Percentiles rank a stretch among this genome's conserved stretches.
Conservation (phyloP, 1,140 invertebrate species). For the Sarcophaga bullata region DNA sequence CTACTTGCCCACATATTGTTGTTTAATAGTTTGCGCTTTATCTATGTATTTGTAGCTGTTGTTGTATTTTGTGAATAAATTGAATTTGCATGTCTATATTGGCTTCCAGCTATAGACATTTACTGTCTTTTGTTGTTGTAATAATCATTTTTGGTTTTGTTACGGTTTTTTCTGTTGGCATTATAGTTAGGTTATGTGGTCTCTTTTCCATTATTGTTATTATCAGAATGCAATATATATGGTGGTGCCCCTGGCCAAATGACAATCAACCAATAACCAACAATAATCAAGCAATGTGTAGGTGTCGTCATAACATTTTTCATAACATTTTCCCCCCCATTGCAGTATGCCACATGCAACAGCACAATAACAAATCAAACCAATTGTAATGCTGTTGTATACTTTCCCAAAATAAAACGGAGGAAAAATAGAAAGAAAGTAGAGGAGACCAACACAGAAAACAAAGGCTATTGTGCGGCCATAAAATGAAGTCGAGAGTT, state of each 20-base stretch:
- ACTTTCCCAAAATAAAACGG: not conserved
- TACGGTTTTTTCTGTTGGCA: not conserved
- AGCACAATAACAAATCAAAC: not conserved
- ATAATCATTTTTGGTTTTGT: slow-evolving; percentile 6
- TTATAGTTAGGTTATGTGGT: no score
- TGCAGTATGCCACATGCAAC: not conserved
- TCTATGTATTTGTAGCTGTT: not conserved
- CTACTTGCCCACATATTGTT: not conserved
- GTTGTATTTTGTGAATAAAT: not conserved
- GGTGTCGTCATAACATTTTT: not conserved
- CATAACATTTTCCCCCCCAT: not conserved
- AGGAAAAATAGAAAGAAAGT: not conserved
- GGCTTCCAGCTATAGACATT: not conserved
- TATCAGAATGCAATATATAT: no score
- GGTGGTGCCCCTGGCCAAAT: not conserved
- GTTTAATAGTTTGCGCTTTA: not conserved
- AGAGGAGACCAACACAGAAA: no score
- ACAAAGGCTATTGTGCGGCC: no score
- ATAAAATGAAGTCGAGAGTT: no score
- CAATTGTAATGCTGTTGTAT: not conserved
- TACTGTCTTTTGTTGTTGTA: not conserved
- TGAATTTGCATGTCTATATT: not conserved
- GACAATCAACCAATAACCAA: slow-evolving; percentile 2
- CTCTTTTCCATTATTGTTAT: no score
- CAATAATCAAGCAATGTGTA: slow-evolving; percentile 17